Evolutionary conservation across 2,888 invertebrate genomes (phyloP).

Genomic region (Drosophila anceps): DNA sequence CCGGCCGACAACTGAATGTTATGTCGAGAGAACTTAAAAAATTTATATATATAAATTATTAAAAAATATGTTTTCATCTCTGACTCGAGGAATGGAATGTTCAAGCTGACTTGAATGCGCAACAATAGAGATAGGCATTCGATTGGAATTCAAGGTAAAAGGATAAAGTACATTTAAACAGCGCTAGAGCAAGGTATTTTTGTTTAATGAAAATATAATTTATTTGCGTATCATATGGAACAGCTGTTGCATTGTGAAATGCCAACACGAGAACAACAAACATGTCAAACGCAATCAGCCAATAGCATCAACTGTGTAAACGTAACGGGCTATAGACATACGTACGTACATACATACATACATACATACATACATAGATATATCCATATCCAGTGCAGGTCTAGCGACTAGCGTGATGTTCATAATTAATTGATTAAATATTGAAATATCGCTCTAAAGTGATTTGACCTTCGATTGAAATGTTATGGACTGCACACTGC

Average conservation of each 20-base stretch:
- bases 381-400: not conserved
- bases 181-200: not conserved
- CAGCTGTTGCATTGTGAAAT: constrained; percentile 19
- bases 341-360: not conserved
- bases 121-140: not conserved
- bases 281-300: constrained; percentile 1
- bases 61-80: not conserved
- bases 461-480: constrained; percentile 48
- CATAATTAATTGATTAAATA: constrained; percentile 47
- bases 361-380: not conserved
- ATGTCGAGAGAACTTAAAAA: not conserved
- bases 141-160: not conserved
- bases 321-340: constrained; percentile 2
- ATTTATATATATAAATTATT: too few species aligned
- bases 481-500: constrained; percentile 23
- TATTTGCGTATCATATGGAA: constrained; percentile 10
- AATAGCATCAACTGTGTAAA: constrained; percentile 21
- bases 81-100: too few species aligned
- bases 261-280: constrained; percentile 14
- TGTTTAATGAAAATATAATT: constrained; percentile 7
- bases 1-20: not conserved
- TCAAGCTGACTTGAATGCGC: not conserved
- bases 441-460: constrained; percentile 30
- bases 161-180: not conserved
- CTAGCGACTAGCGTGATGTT: constrained; percentile 18